A percentile compares a stretch with the other conserved stretches of the same genome.
Conservation (phyloP, 2,113 vertebrate species). For the Macrotis lagotis region DNA sequence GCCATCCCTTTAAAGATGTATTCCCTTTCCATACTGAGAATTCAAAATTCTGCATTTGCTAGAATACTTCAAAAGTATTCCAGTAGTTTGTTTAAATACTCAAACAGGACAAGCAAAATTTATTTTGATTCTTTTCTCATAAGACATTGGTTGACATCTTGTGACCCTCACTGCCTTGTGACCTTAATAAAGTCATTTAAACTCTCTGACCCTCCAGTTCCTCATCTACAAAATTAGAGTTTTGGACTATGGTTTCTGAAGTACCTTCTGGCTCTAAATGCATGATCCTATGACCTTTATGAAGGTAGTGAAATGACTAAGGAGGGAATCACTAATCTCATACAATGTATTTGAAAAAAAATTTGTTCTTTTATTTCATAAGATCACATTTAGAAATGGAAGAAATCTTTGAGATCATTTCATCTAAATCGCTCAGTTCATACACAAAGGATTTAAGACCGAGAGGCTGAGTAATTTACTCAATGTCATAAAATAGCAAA, state of each 20-base stretch:
- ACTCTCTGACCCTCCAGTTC: not conserved
- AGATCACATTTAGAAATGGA: not conserved
- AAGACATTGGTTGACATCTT: not conserved
- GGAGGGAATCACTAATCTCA: not conserved
- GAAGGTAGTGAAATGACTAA: not conserved
- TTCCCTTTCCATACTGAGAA: not conserved
- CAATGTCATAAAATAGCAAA: not conserved
- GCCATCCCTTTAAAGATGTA: not conserved
- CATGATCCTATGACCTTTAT: not conserved
- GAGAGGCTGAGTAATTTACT: not conserved
- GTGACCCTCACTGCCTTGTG: not conserved
- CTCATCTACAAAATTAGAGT: not conserved
- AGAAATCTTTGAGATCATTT: not conserved
- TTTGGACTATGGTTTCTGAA: not conserved
- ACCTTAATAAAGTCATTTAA: not conserved
- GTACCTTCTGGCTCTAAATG: not conserved
- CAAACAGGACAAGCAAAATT: not conserved
- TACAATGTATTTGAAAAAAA: not conserved
- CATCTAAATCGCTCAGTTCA: not conserved
- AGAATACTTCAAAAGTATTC: not conserved
- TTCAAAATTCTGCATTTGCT: not conserved
- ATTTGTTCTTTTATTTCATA: not conserved
- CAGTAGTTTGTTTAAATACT: not conserved
- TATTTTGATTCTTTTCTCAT: not conserved
- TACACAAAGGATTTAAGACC: not conserved